Percentiles rank a stretch among this genome's conserved stretches.
These are phyloP conservation scores for Botia almorhae DNA, from an alignment of 2,797 vertebrate genomes.

Conservation along the genomic window DNA sequence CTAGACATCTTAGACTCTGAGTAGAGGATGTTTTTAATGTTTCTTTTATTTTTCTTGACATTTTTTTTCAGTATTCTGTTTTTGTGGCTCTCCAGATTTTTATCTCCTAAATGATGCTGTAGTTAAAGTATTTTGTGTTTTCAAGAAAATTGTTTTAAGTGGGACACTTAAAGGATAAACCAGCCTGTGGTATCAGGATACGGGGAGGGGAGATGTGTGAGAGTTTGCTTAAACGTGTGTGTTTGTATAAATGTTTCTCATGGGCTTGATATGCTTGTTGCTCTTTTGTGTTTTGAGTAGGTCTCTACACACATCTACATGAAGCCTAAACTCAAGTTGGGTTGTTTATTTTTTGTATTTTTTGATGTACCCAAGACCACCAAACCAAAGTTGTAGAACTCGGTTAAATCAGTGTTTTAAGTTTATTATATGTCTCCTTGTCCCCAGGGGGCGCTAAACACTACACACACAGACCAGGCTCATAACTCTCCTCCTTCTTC, in stretches of 20 bases:
- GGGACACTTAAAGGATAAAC: slow-evolving; percentile 61
- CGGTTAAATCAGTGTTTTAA: slow-evolving; percentile 36
- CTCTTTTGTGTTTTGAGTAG: slow-evolving; percentile 48
- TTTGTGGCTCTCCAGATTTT: slow-evolving; percentile 64
- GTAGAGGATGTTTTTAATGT: slow-evolving; percentile 62
- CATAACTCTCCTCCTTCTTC: not conserved
- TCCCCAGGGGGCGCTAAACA: slow-evolving; percentile 60
- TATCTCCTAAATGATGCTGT: slow-evolving; percentile 68
- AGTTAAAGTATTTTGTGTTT: slow-evolving; percentile 74
- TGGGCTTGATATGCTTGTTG: slow-evolving; percentile 37
- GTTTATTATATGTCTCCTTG: slow-evolving; percentile 38
- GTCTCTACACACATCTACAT: slow-evolving; percentile 55
- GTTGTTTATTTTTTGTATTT: slow-evolving; percentile 18
- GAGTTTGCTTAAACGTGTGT: slow-evolving; percentile 35
- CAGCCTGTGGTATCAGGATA: slow-evolving; percentile 53
- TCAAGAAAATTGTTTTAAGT: slow-evolving; percentile 48
- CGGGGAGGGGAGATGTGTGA: slow-evolving; percentile 37
- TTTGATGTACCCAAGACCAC: slow-evolving; percentile 47
- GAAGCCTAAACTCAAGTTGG: slow-evolving; percentile 42
- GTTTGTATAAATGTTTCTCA: slow-evolving; percentile 36
- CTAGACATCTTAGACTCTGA: slow-evolving; percentile 53
- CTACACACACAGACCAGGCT: slow-evolving; percentile 30
- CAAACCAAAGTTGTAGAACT: slow-evolving; percentile 76
- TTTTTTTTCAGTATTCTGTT: slow-evolving; percentile 65
- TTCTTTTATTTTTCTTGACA: slow-evolving; percentile 37